Evolutionary conservation across 1,140 invertebrate genomes (phyloP).

Genomic region (Galleria mellonella): DNA sequence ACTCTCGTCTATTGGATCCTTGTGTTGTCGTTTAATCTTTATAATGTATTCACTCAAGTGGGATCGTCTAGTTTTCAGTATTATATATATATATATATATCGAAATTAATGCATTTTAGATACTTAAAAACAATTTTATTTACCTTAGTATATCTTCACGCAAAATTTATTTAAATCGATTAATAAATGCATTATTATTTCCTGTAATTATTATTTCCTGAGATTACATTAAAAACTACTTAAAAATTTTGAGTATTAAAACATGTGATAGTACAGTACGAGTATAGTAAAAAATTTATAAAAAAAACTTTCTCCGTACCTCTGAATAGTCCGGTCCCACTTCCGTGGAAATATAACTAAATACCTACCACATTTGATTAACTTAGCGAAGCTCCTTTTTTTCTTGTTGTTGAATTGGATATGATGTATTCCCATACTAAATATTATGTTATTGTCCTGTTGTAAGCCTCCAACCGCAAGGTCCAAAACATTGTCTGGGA

Average conservation of each 20-base stretch:
- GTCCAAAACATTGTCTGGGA: conserved; percentile 64
- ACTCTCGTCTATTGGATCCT: conserved; percentile 5
- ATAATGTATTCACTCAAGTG: conserved; percentile 7
- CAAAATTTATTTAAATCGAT: too few relatives aligned
- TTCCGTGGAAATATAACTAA: not conserved
- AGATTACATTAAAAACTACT: too few relatives aligned
- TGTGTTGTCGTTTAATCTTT: conserved; percentile 7
- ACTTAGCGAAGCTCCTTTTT: not conserved
- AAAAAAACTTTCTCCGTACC: too few relatives aligned
- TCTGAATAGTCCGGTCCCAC: not conserved
- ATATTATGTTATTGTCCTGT: conserved; percentile 47
- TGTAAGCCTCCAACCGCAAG: conserved; percentile 60
- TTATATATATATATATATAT: too few relatives aligned
- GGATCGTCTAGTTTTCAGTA: too few relatives aligned
- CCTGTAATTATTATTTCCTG: too few relatives aligned
- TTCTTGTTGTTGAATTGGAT: not conserved
- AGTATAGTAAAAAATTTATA: too few relatives aligned
- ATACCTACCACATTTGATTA: too few relatives aligned
- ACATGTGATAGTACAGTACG: too few relatives aligned
- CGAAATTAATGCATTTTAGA: not conserved
- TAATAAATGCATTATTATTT: too few relatives aligned
- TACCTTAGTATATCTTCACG: too few relatives aligned
- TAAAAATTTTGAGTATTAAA: too few relatives aligned
- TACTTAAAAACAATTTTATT: not conserved
- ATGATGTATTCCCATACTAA: conserved; percentile 24